Base-by-base conservation (phyloP, 2,113 vertebrate genomes). In the Mirounga angustirostris region DNA sequence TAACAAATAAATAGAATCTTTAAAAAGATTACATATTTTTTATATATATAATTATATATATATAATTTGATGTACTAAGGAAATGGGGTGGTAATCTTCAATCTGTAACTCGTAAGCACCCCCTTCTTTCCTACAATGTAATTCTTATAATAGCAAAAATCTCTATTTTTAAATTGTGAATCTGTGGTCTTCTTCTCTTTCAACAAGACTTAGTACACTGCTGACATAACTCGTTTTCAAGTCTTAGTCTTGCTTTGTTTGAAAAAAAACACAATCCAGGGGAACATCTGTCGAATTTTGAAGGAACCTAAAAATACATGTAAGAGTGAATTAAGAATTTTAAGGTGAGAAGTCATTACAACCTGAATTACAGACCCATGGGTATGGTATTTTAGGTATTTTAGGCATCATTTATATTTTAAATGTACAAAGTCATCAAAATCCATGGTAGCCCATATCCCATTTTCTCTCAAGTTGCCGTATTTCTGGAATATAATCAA, bases 221-320 rank as follows among this genome's bases (percentile, higher is more conserved):
- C 33, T 79, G 33, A 61, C 40, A 93, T 54, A 84, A 93, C 80
- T 33, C 80, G 50, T 81, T 93, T 93, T 87, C 65, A 95, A 65
- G 88, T 33, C 56, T 79, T 93, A 90, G 22, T 80, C 54, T 97
- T 93, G 78, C n/a, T 96, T 94, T 90, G 46, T 90, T 90, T 95
- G 71, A 81, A 90, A 33, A 89, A 93, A 89, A 95, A 93, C n/a
- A 89, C 63, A 90, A 67, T 50, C n/a, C 36, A 81, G 24, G 28
- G 93, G 43, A 95, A 89, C 28, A 58, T 79, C 4, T 85, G 73
- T 69, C 80, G 94, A 86, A 86, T 86, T 63, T 94, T 79, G 93
- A 89, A 95, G 61, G n/a, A 89, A 89, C 3, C 52, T 89, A 78
- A 89, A 74, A 91, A 65, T 50, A 94, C 18, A 92, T 36, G 5